These are phyloP conservation scores for Lepus europaeus DNA, from an alignment of 2,113 vertebrate species.

Conservation along the genomic window DNA sequence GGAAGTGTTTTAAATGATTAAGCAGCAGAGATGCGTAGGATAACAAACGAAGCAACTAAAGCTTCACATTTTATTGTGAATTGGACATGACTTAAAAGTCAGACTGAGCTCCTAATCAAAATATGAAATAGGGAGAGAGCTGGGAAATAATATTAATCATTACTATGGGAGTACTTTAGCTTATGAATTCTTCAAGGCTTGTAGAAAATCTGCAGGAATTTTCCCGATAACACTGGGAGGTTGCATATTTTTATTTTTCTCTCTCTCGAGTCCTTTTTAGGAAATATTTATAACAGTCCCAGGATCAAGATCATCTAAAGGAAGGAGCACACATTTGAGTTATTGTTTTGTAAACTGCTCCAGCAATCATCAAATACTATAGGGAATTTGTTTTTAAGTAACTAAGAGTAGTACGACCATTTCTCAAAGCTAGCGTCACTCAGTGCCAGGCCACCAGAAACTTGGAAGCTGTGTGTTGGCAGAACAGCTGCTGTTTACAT, in stretches of 20 bases:
- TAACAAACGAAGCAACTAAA: neutral
- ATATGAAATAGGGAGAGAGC: slow-evolving; percentile 35
- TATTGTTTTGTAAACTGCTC: slow-evolving; percentile 19
- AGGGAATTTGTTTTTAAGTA: slow-evolving; percentile 45
- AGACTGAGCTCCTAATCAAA: slow-evolving; percentile 63
- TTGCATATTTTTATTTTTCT: neutral
- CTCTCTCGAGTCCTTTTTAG: neutral
- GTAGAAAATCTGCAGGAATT: slow-evolving; percentile 28
- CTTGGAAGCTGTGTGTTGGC: neutral
- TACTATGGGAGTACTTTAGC: slow-evolving; percentile 22
- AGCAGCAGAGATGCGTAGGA: slow-evolving; percentile 47
- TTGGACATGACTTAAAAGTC: slow-evolving; percentile 63
- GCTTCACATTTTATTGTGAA: slow-evolving; percentile 69
- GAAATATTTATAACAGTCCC: slow-evolving; percentile 42
- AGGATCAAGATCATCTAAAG: slow-evolving; percentile 33
- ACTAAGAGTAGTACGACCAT: neutral
- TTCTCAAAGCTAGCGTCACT: neutral
- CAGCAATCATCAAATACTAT: neutral
- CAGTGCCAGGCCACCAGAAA: neutral
- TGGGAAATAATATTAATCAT: slow-evolving; percentile 70
- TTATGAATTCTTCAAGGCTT: slow-evolving; percentile 65
- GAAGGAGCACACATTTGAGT: neutral
- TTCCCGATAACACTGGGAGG: slow-evolving; percentile 9
- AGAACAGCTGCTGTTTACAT: neutral
- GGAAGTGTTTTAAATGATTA: slow-evolving; percentile 70